Evolutionary conservation across 2,888 invertebrate species (phyloP).

Genomic region (Plagodis dolabraria): DNA sequence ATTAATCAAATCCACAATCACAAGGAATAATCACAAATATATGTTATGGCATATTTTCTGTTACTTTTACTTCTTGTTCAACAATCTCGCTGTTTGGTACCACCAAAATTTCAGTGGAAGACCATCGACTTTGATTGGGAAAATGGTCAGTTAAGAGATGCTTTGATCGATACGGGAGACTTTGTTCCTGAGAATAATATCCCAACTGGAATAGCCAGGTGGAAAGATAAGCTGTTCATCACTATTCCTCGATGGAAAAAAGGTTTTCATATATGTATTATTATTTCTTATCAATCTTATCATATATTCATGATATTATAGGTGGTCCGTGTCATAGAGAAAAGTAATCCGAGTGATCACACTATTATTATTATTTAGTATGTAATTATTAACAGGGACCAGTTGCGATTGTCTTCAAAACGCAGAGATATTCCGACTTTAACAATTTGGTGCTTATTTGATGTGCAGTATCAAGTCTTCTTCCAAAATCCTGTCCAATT

Average conservation of each 20-base stretch:
- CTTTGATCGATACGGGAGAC: slow-evolving; percentile 79
- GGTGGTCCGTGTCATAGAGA: too few relatives aligned
- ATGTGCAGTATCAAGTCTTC: too few relatives aligned
- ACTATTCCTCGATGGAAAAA: slow-evolving; percentile 88
- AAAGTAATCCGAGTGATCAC: too few relatives aligned
- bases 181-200: slow-evolving; percentile 87
- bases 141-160: slow-evolving; percentile 68
- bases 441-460: too few relatives aligned
- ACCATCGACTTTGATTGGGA: slow-evolving; percentile 87
- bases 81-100: slow-evolving; percentile 46
- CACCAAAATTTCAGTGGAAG: slow-evolving; percentile 85
- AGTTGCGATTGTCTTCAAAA: too few relatives aligned
- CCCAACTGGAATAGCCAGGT: slow-evolving; percentile 88
- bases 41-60: slow-evolving; percentile 29
- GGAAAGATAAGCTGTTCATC: slow-evolving; percentile 88
- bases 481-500: too few relatives aligned
- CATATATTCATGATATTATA: too few relatives aligned
- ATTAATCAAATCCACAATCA: background rate
- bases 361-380: too few relatives aligned
- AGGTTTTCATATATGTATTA: slow-evolving; percentile 57
- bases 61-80: slow-evolving; percentile 33
- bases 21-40: background rate
- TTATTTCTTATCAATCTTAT: slow-evolving; percentile 56
- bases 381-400: too few relatives aligned
- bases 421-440: too few relatives aligned